These are phyloP conservation scores for Vultur gryphus DNA, from an alignment of 2,797 vertebrate species.

Conservation along the genomic window DNA sequence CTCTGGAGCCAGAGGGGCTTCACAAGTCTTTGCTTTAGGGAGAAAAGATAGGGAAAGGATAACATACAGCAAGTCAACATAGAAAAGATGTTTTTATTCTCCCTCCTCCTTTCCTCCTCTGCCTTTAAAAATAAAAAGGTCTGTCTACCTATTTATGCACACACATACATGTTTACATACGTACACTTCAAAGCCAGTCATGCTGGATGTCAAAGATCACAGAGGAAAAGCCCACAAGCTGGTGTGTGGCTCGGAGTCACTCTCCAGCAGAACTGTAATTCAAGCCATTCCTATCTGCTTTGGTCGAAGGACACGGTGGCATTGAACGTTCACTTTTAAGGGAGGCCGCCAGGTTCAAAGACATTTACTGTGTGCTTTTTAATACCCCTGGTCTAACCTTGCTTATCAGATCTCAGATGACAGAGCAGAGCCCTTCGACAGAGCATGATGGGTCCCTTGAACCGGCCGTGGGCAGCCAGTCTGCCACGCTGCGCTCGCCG, in stretches of 20 bases:
- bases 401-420: neutral
- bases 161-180: accelerated
- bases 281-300: neutral
- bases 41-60: neutral
- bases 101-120: neutral
- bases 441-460: accelerated
- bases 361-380: neutral
- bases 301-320: neutral
- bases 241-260: accelerated
- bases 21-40: neutral
- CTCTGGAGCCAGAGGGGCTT: neutral
- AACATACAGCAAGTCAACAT: accelerated
- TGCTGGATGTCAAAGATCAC: neutral
- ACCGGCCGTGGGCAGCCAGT: accelerated
- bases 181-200: neutral
- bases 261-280: neutral
- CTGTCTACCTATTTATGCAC: neutral
- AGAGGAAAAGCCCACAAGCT: accelerated
- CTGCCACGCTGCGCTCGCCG: neutral
- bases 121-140: neutral
- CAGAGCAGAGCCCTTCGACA: accelerated
- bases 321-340: neutral
- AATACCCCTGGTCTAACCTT: too few relatives aligned
- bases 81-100: neutral
- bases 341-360: neutral